Percentiles rank a stretch among this genome's conserved stretches.
These are phyloP conservation scores for Anguilla rostrata DNA, from an alignment of 2,113 vertebrate genomes.

Conservation along the genomic window DNA sequence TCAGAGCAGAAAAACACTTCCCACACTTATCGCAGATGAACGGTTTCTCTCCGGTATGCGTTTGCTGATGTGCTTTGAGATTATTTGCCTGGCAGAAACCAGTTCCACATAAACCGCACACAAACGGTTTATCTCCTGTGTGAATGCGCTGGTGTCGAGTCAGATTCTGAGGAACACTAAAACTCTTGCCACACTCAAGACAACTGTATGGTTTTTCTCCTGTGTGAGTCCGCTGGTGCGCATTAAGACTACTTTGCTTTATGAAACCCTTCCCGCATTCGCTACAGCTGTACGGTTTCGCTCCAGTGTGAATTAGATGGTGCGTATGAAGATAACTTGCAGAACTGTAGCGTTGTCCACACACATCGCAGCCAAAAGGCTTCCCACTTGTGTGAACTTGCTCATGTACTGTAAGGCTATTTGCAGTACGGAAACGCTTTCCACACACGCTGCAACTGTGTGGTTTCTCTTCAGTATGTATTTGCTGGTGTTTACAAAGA, in stretches of 20 bases:
- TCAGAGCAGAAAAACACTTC: constrained; percentile 33
- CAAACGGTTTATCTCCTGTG: constrained; percentile 54
- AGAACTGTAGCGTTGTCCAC: constrained; percentile 52
- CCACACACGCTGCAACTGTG: constrained; percentile 43
- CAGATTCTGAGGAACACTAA: constrained; percentile 55
- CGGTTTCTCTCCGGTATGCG: constrained; percentile 42
- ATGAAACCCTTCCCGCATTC: constrained; percentile 45
- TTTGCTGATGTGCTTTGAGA: constrained; percentile 50
- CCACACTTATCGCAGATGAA: constrained; percentile 44
- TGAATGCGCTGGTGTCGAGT: constrained; percentile 46
- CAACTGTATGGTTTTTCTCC: constrained; percentile 53
- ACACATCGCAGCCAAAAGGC: constrained; percentile 44
- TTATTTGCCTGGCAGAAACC: constrained; percentile 55
- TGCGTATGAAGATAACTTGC: constrained; percentile 49
- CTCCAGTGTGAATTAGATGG: constrained; percentile 48
- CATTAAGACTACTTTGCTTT: constrained; percentile 32
- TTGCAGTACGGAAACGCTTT: constrained; percentile 36
- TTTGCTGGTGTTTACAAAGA: constrained; percentile 42
- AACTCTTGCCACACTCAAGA: constrained; percentile 49
- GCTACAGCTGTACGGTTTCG: constrained; percentile 41
- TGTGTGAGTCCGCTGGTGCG: constrained; percentile 53
- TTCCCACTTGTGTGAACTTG: constrained; percentile 32
- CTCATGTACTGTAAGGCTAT: constrained; percentile 41
- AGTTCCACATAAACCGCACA: constrained; percentile 42
- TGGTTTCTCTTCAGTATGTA: not conserved